phyloP scores from a whole-genome alignment of 2,113 vertebrate species.

The Bubo bubo region DNA sequence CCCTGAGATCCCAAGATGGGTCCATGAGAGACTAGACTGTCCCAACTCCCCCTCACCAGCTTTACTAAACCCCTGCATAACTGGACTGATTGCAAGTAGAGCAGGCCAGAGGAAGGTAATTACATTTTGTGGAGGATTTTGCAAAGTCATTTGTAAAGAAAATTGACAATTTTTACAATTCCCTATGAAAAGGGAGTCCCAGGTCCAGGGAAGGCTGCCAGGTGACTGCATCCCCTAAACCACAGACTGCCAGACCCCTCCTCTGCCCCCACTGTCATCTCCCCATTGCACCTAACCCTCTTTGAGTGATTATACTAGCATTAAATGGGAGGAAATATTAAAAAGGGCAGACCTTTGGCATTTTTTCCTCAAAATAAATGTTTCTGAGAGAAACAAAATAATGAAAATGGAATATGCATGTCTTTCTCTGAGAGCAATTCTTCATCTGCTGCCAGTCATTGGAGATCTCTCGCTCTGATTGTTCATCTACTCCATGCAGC shows the following conservation, averaged over 20 bases:
- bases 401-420: neutral
- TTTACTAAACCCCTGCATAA: neutral
- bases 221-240: neutral
- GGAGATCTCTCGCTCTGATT: neutral
- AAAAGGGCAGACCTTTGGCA: neutral
- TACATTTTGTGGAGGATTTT: constrained; percentile 24
- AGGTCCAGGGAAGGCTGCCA: constrained; percentile 9
- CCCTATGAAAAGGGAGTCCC: neutral
- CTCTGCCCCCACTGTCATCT: neutral
- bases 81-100: neutral
- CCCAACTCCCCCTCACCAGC: neutral
- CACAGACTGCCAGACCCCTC: neutral
- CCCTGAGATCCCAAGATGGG: neutral
- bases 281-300: neutral
- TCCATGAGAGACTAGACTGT: neutral
- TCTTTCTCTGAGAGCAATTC: neutral
- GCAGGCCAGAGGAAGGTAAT: constrained; percentile 2
- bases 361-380: neutral
- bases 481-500: neutral
- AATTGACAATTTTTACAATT: constrained; percentile 1
- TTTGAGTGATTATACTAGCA: neutral
- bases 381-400: neutral
- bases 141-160: constrained; percentile 28
- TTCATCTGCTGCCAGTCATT: neutral
- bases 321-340: neutral